Percentiles rank a stretch among this genome's conserved stretches.
Conservation (phyloP, 2,888 invertebrate species). For the Hypomecis atomaria region DNA sequence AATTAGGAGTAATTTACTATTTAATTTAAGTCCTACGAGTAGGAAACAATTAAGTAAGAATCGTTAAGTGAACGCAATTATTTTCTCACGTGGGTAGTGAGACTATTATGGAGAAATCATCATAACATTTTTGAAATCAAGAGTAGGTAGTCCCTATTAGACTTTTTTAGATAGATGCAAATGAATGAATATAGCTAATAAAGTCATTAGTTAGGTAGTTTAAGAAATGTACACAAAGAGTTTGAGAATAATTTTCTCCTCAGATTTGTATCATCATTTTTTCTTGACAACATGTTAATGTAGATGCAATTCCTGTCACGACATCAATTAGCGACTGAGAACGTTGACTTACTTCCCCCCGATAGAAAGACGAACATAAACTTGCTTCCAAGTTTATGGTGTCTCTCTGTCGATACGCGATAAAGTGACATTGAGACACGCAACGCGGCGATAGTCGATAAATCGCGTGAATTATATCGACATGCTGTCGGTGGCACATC, state of each 20-base stretch:
- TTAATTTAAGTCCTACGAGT: no score
- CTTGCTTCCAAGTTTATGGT: conserved; percentile 27
- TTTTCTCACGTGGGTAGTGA: no score
- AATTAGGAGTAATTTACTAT: background rate
- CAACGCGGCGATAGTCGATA: conserved; percentile 71
- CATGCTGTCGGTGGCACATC: conserved; percentile 61
- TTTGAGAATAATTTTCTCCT: no score
- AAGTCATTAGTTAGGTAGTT: no score
- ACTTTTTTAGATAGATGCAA: no score
- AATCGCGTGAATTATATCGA: conserved; percentile 70
- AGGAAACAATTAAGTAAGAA: no score
- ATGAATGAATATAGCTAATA: no score
- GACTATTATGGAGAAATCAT: no score
- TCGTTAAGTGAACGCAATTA: no score
- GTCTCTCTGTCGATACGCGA: conserved; percentile 27
- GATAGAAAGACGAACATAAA: conserved; percentile 62
- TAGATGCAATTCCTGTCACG: conserved; percentile 52
- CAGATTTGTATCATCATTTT: background rate
- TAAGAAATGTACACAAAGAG: no score
- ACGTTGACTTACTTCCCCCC: conserved; percentile 66
- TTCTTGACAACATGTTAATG: conserved; percentile 33
- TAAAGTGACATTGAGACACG: conserved; percentile 53
- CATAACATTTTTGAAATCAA: no score
- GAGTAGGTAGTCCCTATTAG: no score
- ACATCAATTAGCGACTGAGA: conserved; percentile 61